Percentiles rank a stretch among this genome's conserved stretches.
These are phyloP conservation scores for Ips typographus DNA, from an alignment of 1,140 invertebrate species.

Conservation along the genomic window DNA sequence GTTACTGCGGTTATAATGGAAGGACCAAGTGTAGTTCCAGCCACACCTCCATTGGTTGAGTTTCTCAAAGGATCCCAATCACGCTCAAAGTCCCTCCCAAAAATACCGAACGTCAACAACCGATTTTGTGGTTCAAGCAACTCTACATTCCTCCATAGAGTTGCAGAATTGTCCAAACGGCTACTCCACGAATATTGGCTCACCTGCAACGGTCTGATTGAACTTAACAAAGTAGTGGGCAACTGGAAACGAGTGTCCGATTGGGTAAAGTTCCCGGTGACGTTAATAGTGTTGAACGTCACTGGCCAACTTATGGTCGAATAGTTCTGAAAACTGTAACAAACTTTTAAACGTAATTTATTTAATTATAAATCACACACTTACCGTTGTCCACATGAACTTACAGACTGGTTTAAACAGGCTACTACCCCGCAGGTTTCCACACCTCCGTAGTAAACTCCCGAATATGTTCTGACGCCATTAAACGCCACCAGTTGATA, in stretches of 20 bases:
- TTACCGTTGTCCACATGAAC: conserved; percentile 52
- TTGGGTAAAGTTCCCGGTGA: conserved; percentile 32
- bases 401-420: conserved; percentile 52
- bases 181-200: conserved; percentile 31
- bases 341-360: background rate
- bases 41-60: background rate
- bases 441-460: conserved; percentile 50
- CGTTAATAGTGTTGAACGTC: conserved; percentile 32
- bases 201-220: conserved; percentile 34
- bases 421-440: conserved; percentile 57
- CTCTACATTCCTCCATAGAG: conserved; percentile 24
- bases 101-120: conserved; percentile 41
- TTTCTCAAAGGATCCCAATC: conserved; percentile 35
- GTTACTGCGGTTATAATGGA: background rate
- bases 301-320: conserved; percentile 38
- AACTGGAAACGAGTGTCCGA: conserved; percentile 33
- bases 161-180: background rate
- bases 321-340: conserved; percentile 39
- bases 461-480: conserved; percentile 52
- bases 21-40: background rate
- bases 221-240: conserved; percentile 39
- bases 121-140: conserved; percentile 34
- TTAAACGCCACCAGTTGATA: conserved; percentile 55
- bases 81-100: conserved; percentile 38
- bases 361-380: background rate